phyloP scores from a whole-genome alignment of 2,113 vertebrate species.

The Phycodurus eques region DNA sequence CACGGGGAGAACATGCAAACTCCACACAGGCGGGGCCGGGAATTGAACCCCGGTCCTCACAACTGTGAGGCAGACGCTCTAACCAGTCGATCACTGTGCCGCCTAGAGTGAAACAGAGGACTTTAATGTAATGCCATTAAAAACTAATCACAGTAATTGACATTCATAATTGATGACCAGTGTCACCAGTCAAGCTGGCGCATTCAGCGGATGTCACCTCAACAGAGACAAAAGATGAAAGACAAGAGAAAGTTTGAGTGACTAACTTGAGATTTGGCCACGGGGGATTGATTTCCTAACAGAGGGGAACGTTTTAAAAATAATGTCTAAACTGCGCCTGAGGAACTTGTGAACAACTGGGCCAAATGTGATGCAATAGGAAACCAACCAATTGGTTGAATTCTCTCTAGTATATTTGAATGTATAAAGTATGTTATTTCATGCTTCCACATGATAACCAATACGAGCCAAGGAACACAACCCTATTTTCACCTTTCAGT shows the following conservation, averaged over 20 bases:
- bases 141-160: conserved; percentile 10
- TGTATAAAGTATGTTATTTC: neutral
- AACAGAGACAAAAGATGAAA: conserved; percentile 10
- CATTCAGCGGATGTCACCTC: conserved; percentile 8
- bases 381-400: neutral
- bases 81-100: no score
- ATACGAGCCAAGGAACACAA: conserved; percentile 1
- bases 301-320: conserved; percentile 38
- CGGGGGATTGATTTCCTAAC: conserved; percentile 6
- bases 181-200: conserved; percentile 5
- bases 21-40: no score
- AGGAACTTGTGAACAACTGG: conserved; percentile 25
- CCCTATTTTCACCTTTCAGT: conserved; percentile 14
- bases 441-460: neutral
- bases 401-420: neutral
- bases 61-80: no score
- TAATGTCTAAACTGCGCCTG: conserved; percentile 27
- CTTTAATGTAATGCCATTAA: conserved; percentile 4
- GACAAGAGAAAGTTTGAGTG: neutral
- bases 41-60: no score
- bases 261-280: conserved; percentile 5
- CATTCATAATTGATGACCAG: conserved; percentile 3
- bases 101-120: neutral
- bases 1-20: no score
- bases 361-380: conserved; percentile 10